Percentiles rank a stretch among this genome's conserved stretches.
These are phyloP conservation scores for Palythoa grandis DNA, from an alignment of 92 coral and sea anemone genomes.

Conservation along the genomic window DNA sequence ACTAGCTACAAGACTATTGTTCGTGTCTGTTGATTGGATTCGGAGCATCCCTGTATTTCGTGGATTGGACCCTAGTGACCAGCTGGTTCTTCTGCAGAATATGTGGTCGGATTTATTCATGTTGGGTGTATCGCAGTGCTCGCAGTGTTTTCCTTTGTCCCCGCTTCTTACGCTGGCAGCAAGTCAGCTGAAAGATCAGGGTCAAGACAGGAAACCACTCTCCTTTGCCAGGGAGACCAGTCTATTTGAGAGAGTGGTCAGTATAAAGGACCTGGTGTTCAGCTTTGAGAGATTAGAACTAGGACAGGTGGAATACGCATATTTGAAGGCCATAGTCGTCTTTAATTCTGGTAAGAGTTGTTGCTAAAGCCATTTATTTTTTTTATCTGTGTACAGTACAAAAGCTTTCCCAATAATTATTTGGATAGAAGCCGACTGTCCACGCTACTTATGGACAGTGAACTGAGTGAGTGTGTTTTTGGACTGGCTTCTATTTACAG, in stretches of 20 bases:
- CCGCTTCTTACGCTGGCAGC: slow-evolving; percentile 86
- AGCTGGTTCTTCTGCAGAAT: slow-evolving; percentile 75
- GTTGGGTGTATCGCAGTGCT: slow-evolving; percentile 91
- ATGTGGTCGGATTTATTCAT: slow-evolving; percentile 94
- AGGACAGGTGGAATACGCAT: slow-evolving; percentile 85
- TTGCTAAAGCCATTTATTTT: not conserved
- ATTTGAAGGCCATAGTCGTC: slow-evolving; percentile 86
- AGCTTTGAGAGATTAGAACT: slow-evolving; percentile 85
- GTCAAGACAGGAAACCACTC: slow-evolving; percentile 34
- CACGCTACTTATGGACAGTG: too few relatives aligned
- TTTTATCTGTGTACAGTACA: too few relatives aligned
- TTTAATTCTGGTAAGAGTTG: slow-evolving; percentile 87
- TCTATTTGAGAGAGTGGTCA: slow-evolving; percentile 73
- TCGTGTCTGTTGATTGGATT: slow-evolving; percentile 93
- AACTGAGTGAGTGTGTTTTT: too few relatives aligned
- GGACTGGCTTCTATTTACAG: too few relatives aligned
- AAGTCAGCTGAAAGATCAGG: slow-evolving; percentile 50
- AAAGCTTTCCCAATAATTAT: too few relatives aligned
- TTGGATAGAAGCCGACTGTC: too few relatives aligned
- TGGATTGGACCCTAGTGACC: slow-evolving; percentile 76
- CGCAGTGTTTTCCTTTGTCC: slow-evolving; percentile 83
- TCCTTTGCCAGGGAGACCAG: slow-evolving; percentile 2
- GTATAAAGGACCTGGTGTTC: slow-evolving; percentile 86
- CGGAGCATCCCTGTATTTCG: slow-evolving; percentile 80
- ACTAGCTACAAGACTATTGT: slow-evolving; percentile 96